These are phyloP conservation scores for Plebejus argus DNA, from an alignment of 2,888 invertebrate species.

Conservation along the genomic window DNA sequence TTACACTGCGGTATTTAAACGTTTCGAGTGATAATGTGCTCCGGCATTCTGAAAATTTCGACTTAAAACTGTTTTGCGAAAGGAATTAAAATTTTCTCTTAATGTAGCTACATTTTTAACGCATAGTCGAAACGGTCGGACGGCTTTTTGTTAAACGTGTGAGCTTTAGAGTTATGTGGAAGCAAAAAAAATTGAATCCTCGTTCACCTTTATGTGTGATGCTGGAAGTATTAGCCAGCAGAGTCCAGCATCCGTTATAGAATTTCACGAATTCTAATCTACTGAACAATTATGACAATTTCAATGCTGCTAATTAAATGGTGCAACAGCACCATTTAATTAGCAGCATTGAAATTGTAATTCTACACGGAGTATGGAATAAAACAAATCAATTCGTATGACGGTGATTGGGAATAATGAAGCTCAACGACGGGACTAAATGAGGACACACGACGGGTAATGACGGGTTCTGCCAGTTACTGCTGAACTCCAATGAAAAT, in stretches of 20 bases:
- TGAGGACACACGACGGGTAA: constrained; percentile 15
- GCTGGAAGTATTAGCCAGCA: too few relatives aligned
- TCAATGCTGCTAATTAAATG: neutral
- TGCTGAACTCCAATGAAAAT: constrained; percentile 61
- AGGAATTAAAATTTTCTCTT: constrained; percentile 28
- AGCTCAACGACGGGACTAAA: constrained; percentile 18
- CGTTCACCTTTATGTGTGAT: neutral
- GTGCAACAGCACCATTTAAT: neutral
- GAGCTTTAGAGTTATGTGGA: neutral
- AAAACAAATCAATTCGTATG: constrained; percentile 20
- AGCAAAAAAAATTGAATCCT: neutral
- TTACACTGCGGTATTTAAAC: constrained; percentile 48
- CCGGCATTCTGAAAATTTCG: constrained; percentile 31
- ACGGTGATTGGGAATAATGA: constrained; percentile 14
- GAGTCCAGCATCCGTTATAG: too few relatives aligned
- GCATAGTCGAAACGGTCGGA: neutral
- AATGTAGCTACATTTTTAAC: constrained; percentile 28
- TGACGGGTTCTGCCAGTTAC: constrained; percentile 45
- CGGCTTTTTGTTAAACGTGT: neutral
- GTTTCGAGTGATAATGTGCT: constrained; percentile 40
- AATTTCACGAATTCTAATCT: neutral
- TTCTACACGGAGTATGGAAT: neutral
- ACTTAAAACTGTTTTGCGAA: constrained; percentile 15
- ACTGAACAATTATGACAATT: neutral
- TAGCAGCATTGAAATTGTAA: neutral